phyloP scores from a whole-genome alignment of 2,888 invertebrate species.

The Lycia hirtaria region DNA sequence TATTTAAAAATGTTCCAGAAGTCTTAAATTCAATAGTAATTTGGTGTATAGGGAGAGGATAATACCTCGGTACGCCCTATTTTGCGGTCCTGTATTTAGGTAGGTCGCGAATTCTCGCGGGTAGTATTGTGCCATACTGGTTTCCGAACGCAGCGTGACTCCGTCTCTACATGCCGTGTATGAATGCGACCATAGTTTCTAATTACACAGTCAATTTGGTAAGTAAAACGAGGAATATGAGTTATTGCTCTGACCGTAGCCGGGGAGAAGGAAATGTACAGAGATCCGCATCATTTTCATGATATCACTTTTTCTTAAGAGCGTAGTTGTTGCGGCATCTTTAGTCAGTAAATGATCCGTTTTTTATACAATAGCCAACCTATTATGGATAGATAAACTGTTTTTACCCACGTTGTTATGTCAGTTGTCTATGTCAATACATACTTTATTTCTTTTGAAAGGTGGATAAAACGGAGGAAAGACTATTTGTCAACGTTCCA shows the following conservation, averaged over 20 bases:
- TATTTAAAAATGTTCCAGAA: conserved; percentile 77
- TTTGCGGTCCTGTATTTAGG: conserved; percentile 83
- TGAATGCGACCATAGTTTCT: conserved; percentile 73
- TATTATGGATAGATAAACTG: no score
- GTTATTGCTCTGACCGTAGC: conserved; percentile 64
- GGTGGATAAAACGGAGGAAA: no score
- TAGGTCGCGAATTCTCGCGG: conserved; percentile 74
- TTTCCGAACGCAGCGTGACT: conserved; percentile 78
- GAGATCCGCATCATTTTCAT: neutral
- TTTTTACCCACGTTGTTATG: no score
- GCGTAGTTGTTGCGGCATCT: no score
- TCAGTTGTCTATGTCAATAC: no score
- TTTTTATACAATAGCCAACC: no score
- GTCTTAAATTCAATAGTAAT: conserved; percentile 84
- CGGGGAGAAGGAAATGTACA: neutral
- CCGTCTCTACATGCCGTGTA: conserved; percentile 62
- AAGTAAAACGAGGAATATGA: conserved; percentile 75
- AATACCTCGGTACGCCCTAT: conserved; percentile 75
- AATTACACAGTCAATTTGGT: conserved; percentile 84
- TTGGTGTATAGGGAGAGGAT: conserved; percentile 75
- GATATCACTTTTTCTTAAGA: no score
- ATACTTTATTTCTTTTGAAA: no score
- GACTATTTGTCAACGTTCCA: no score
- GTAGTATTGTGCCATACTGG: conserved; percentile 76
- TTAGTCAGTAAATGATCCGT: no score